Conservation (phyloP, 2,113 vertebrate genomes). For the Aviceda subcristata region DNA sequence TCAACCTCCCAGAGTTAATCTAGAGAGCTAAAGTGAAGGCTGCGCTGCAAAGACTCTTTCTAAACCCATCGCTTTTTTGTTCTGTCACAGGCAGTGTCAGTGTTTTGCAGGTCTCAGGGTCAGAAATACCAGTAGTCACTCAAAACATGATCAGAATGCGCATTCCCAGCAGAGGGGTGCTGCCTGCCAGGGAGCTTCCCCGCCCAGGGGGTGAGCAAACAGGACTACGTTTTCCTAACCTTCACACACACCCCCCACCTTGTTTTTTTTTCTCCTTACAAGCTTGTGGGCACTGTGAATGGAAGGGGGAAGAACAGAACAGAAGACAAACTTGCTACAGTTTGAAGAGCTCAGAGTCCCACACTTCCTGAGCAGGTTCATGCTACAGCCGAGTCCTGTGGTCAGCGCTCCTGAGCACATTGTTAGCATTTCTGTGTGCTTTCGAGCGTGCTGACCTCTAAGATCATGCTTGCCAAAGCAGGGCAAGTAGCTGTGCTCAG, state of each 20-base stretch:
- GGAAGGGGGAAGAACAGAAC: background rate
- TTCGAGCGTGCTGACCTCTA: background rate
- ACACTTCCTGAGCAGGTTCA: background rate
- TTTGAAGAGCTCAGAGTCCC: background rate
- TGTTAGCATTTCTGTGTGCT: background rate
- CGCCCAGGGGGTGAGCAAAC: background rate
- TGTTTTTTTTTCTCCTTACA: background rate
- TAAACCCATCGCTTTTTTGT: background rate
- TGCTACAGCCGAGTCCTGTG: background rate
- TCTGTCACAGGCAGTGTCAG: background rate
- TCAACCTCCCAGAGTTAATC: background rate
- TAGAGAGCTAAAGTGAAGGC: background rate
- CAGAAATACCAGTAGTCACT: background rate
- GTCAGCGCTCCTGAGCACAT: background rate
- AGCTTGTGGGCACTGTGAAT: background rate
- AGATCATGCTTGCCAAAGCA: background rate
- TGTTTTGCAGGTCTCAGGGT: background rate
- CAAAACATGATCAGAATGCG: background rate
- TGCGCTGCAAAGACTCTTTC: background rate
- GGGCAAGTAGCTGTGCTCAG: fast-evolving
- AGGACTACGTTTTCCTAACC: background rate
- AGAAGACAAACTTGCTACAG: background rate
- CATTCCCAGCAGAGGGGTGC: background rate
- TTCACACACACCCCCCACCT: fast-evolving
- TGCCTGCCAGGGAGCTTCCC: background rate